Evolutionary conservation across 2,888 invertebrate genomes (phyloP).

Genomic region (Empis livida): DNA sequence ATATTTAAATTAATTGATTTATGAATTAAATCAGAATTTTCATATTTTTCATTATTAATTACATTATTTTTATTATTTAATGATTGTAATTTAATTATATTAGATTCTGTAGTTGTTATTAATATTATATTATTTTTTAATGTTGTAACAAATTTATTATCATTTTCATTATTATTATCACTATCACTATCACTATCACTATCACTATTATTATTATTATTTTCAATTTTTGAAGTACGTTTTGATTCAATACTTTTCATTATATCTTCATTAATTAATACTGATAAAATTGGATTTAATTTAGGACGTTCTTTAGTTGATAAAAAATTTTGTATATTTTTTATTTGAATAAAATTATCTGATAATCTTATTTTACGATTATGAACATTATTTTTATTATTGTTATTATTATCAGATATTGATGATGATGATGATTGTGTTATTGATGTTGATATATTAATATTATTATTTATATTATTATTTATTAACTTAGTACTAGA

Average conservation of each 20-base stretch:
- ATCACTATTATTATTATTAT: background rate
- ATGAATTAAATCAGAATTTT: conserved; percentile 26
- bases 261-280: conserved; percentile 37
- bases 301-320: conserved; percentile 35
- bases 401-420: background rate
- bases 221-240: background rate
- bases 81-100: conserved; percentile 18
- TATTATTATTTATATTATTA: background rate
- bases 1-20: conserved; percentile 45
- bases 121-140: conserved; percentile 27
- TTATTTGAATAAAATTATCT: conserved; percentile 17
- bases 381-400: too few relatives aligned
- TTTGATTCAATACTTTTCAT: conserved; percentile 40
- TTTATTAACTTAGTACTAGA: background rate
- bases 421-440: background rate
- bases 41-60: background rate
- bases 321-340: conserved; percentile 27
- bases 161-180: too few relatives aligned
- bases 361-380: too few relatives aligned
- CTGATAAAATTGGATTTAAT: conserved; percentile 35
- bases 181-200: too few relatives aligned
- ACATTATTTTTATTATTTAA: conserved; percentile 20
- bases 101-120: conserved; percentile 29
- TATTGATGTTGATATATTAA: background rate
- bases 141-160: background rate